Base-by-base conservation (phyloP, 2,888 invertebrate species). In the Microctonus brassicae region DNA sequence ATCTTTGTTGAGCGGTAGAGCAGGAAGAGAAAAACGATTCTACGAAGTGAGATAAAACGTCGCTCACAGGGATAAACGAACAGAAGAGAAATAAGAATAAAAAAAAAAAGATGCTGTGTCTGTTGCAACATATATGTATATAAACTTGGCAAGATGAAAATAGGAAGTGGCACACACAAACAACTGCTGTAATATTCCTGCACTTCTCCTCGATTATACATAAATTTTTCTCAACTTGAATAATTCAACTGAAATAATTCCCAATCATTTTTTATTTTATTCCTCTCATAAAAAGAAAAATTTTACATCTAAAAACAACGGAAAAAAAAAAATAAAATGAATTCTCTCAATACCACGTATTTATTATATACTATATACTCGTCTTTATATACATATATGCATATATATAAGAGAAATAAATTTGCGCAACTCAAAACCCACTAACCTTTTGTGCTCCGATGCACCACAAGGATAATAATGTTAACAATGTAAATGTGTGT, bases 361-460 rank as follows among this genome's bases (percentile, higher is more conserved):
- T n/a, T n/a, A n/a, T n/a, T n/a, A n/a, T n/a, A n/a, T n/a, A n/a
- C n/a, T n/a, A n/a, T n/a, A n/a, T n/a, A n/a, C n/a, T n/a, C n/a
- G n/a, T n/a, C n/a, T n/a, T n/a, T n/a, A n/a, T 29, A 3, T 5
- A 20, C 4, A 11, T 36, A 17, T 60, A 60, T 34, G 20, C 5
- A 20, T 34, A 10, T 34, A 10, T 34, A 60, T 33, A 66, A 60
- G 53, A 53, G 66, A 66, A 66, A 69, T 57, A 62, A 70, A 70
- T 73, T 85, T 81, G 79, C 80, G 78, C 81, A 85, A 85, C 76
- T 72, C 68, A 77, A 81, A 83, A 81, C 84, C 85, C 77, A 83
- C 82, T 85, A 82, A 85, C 85, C 85, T 85, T 85, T 83, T 75
- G 76, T 76, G 67, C 62, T 55, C 72, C 42, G 62, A 62, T 68